Evolutionary conservation across 2,888 invertebrate species (phyloP), one percentile per base, ranked within the genome.

Genomic region (Melitaea athalia): DNA sequence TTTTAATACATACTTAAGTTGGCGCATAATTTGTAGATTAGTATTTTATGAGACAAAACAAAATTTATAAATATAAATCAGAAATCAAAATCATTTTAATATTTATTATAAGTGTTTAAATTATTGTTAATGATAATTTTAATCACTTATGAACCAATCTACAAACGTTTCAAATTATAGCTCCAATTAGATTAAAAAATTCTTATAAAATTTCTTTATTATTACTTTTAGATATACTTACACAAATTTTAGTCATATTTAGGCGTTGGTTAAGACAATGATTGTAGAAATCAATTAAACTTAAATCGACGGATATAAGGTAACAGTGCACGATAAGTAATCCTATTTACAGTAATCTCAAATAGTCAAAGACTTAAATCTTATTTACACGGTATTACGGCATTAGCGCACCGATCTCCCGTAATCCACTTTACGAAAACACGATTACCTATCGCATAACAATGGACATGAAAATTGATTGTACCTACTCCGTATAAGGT

Each of bases 321-420:
- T 57, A 65, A 67, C 50, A 43, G 38, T 45, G 15, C 49, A 63
- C 68, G 64, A 47, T 64, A 69, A 38, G 63, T 71, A 71, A 73
- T 71, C 65, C 70, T 59, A 67, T 75, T 71, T 55, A 12, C 65
- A 14, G 52, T 67, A 70, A 68, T 72, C 68, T 62, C 65, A 69
- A 73, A 69, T 57, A 70, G 69, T 66, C 68, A 66, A 71, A 68
- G 72, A 68, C 69, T 70, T 70, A 69, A 73, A 72, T 71, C 64
- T 74, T 74, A 74, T 74, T 74, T 73, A 73, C 73, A 74, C 64
- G 68, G 72, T 57, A 66, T 72, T 75, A 74, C 68, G 66, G 73
- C 68, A 70, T 72, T 70, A 73, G 33, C 60, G 63, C 63, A 64
- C 67, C 63, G 68, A 73, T 73, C 74, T 66, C 55, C 15, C 57